Conservation (phyloP, 2,888 invertebrate genomes). For the Dichetophora obliterata region DNA sequence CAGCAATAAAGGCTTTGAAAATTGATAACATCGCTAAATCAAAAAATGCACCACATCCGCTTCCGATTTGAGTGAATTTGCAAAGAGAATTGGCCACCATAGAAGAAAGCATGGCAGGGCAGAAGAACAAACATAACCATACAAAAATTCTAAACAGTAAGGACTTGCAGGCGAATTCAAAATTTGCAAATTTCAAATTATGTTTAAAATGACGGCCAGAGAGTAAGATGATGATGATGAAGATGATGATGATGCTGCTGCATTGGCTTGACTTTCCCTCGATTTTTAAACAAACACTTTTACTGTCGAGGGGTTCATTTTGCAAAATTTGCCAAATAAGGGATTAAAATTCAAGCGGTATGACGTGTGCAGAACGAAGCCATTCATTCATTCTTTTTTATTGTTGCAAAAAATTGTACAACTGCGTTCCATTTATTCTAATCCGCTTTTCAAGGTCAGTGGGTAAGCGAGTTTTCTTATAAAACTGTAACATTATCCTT, state of each 20-base stretch:
- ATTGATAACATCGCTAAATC: slow-evolving; percentile 17
- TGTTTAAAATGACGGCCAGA: background rate
- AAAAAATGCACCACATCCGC: background rate
- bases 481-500: background rate
- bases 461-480: slow-evolving; percentile 27
- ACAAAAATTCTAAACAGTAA: background rate
- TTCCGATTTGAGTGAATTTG: slow-evolving; percentile 9
- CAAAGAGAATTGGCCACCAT: slow-evolving; percentile 3
- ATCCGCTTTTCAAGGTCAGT: slow-evolving; percentile 51
- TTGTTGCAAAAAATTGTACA: slow-evolving; percentile 8
- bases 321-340: slow-evolving; percentile 9
- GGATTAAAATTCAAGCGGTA: slow-evolving; percentile 9
- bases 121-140: background rate
- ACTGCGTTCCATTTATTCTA: slow-evolving; percentile 17
- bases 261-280: background rate
- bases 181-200: slow-evolving; percentile 12
- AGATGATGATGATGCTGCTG: background rate
- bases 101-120: background rate
- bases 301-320: background rate
- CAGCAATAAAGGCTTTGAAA: slow-evolving; percentile 3
- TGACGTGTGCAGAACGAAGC: background rate
- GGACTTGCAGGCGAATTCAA: slow-evolving; percentile 19
- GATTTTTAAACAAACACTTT: slow-evolving; percentile 9
- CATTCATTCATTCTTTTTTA: background rate
- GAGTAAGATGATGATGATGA: background rate